Evolutionary conservation across 1,140 invertebrate species (phyloP).

Genomic region (Drusus annulatus): DNA sequence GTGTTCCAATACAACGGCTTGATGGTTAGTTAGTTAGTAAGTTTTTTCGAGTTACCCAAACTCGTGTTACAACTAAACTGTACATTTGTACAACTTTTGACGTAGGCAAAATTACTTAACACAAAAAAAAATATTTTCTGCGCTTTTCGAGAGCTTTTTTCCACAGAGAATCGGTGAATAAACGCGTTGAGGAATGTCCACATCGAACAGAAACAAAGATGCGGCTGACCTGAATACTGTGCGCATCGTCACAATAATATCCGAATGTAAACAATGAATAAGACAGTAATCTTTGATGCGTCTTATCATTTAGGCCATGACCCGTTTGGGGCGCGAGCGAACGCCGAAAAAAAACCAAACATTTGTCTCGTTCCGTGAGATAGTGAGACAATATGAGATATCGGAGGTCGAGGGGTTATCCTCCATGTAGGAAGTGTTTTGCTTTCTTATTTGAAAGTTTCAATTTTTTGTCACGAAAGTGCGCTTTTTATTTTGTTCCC

Average conservation of each 20-base stretch:
- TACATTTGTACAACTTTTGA: too few species aligned
- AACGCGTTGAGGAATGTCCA: too few species aligned
- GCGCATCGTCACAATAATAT: neutral
- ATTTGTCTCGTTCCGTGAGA: neutral
- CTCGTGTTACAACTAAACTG: too few species aligned
- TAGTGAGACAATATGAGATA: constrained; percentile 21
- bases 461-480: too few species aligned
- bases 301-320: constrained; percentile 28
- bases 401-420: constrained; percentile 11
- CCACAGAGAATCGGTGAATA: too few species aligned
- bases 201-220: neutral
- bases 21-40: too few species aligned
- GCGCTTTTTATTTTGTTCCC: too few species aligned
- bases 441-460: constrained; percentile 20
- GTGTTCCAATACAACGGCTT: too few species aligned
- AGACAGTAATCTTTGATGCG: neutral
- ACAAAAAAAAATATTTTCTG: too few species aligned
- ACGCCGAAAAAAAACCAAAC: constrained; percentile 21
- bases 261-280: constrained; percentile 21
- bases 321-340: constrained; percentile 14
- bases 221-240: neutral
- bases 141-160: too few species aligned
- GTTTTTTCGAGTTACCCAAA: too few species aligned
- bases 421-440: neutral
- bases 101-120: too few species aligned